Base-by-base conservation (phyloP, 1,140 invertebrate genomes). In the Trialeurodes vaporariorum region DNA sequence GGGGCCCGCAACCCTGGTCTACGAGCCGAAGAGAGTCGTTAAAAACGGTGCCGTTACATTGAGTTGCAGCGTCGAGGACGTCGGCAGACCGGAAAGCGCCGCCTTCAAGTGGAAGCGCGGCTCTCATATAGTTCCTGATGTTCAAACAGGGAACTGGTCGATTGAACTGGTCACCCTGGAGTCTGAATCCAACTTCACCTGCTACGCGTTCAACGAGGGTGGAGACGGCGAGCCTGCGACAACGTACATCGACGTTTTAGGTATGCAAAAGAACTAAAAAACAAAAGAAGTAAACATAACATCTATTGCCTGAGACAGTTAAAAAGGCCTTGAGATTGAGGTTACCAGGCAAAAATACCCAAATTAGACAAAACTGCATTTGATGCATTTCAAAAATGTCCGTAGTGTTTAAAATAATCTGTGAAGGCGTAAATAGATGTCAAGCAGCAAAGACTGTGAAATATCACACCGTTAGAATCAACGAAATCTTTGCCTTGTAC, bases 121-220 rank as follows among this genome's bases (percentile, higher is more conserved):
- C 40, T 82, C 83, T 9, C 83, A 88, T 62, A 80, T 85, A 1
- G 81, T 93, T 21, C 82, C 83, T 59, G 88, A 92, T 70, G 84
- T 90, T 61, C 86, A 87, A 34, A 83, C 86, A 12, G 81, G 85
- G 61, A 85, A 87, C 69, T 89, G 87, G 82, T 88, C 85, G 27
- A 89, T 94, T 63, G 85, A 89, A 62, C 87, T 89, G 0, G 90
- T 92, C 2, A 87, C 87, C 25, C 79, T 94, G 34, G 88, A 91
- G 75, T 90, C 88, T 27, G 82, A 89, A 60, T 88, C 89, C 70
- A 93, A 93, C 80, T 94, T 93, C 79, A 91, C 90, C 0, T 96
- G 93, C 74, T 83, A 87, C 67, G 91, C 91, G 0, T 83, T 85
- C 73, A 94, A 93, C 76, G 84, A 87, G 25, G 92, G 90, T 2